Conservation (phyloP, 2,797 vertebrate genomes). For the Aeoliscus strigatus region DNA sequence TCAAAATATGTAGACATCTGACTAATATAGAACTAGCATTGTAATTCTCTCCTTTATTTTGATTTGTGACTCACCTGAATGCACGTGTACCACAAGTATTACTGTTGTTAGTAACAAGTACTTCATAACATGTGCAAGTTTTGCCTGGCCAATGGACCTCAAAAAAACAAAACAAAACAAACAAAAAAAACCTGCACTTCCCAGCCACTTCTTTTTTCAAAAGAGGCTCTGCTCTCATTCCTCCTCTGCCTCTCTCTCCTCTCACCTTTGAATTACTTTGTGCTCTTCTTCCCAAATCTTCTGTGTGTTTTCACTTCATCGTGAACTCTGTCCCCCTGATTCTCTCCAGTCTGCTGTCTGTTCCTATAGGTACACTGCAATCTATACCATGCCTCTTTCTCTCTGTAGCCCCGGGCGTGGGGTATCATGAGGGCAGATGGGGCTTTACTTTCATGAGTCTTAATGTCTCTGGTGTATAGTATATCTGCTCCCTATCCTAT, state of each 20-base stretch:
- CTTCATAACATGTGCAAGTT: too few species aligned
- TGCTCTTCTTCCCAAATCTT: conserved; percentile 27
- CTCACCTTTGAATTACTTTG: conserved; percentile 7
- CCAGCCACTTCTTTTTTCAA: conserved; percentile 20
- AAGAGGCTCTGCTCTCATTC: conserved; percentile 12
- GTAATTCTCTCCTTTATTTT: too few species aligned
- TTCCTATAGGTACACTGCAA: conserved; percentile 30
- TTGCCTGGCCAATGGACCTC: too few species aligned
- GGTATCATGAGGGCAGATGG: conserved; percentile 30
- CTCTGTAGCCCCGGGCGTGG: conserved; percentile 42
- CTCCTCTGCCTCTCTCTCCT: conserved; percentile 3
- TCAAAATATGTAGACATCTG: too few species aligned
- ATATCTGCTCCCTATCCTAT: conserved; percentile 21
- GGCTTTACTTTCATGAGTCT: conserved; percentile 24
- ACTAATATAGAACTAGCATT: too few species aligned
- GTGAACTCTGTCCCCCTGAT: conserved; percentile 36
- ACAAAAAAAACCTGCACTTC: conserved; percentile 18
- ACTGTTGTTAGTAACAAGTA: too few species aligned
- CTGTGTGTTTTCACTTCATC: conserved; percentile 33
- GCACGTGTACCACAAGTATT: too few species aligned
- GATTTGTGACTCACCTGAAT: too few species aligned
- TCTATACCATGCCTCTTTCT: conserved; percentile 37
- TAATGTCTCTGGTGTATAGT: conserved; percentile 40
- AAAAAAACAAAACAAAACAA: too few species aligned
- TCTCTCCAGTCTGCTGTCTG: conserved; percentile 24